Percentiles rank a stretch among this genome's conserved stretches.
phyloP scores from a whole-genome alignment of 2,888 invertebrate genomes.

The Acanthoscelides obtectus region DNA sequence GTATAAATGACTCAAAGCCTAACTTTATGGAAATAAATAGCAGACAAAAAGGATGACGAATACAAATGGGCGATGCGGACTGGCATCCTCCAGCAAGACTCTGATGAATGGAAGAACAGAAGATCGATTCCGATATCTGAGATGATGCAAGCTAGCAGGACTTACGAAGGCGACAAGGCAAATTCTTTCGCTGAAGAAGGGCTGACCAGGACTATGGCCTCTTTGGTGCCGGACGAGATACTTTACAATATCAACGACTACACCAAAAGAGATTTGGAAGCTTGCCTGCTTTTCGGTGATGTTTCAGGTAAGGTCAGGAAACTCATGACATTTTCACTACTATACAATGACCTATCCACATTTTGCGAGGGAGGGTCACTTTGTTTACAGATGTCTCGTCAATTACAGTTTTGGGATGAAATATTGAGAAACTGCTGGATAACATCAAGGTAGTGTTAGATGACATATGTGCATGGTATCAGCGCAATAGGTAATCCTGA shows the following conservation, averaged over 20 bases:
- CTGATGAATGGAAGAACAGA: conserved; percentile 22
- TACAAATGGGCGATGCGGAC: conserved; percentile 15
- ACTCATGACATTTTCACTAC: not conserved
- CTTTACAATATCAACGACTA: conserved; percentile 55
- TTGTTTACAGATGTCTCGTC: not conserved
- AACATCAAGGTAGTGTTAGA: too few relatives aligned
- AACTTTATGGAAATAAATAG: too few relatives aligned
- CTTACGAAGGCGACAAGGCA: not conserved
- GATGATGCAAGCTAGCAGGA: not conserved
- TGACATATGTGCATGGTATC: too few relatives aligned
- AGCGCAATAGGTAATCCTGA: too few relatives aligned
- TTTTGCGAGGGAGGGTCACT: too few relatives aligned
- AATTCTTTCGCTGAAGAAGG: conserved; percentile 17
- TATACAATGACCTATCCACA: too few relatives aligned
- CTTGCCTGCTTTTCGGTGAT: conserved; percentile 59
- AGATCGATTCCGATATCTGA: conserved; percentile 17
- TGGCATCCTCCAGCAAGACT: conserved; percentile 12
- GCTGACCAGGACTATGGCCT: conserved; percentile 54
- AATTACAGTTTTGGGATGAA: not conserved
- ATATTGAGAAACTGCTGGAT: too few relatives aligned
- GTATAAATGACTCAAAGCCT: too few relatives aligned
- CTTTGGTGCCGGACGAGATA: conserved; percentile 63
- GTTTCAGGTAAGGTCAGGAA: conserved; percentile 52
- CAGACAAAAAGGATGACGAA: not conserved
- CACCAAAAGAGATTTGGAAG: conserved; percentile 52